Conservation (phyloP, 2,888 invertebrate species). For the Drosophila seclusa region DNA sequence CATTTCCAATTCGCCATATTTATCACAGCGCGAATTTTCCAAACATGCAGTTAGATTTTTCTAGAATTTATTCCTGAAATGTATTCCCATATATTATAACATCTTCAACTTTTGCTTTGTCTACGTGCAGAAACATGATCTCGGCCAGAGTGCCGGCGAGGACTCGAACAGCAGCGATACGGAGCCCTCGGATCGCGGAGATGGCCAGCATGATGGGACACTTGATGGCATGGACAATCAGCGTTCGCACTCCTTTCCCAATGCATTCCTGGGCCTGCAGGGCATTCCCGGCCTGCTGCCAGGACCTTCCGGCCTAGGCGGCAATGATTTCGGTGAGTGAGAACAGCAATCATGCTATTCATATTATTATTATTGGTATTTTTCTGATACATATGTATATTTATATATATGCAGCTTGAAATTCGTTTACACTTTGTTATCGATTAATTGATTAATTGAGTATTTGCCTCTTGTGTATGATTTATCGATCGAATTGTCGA, state of each 20-base stretch:
- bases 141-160: constrained; percentile 91
- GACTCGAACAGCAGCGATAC: constrained; percentile 94
- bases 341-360: not conserved
- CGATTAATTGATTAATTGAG: constrained; percentile 33
- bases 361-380: not conserved
- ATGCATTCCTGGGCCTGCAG: constrained; percentile 92
- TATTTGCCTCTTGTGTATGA: constrained; percentile 76
- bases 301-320: constrained; percentile 93
- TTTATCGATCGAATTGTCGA: constrained; percentile 52
- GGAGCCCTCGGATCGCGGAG: constrained; percentile 89
- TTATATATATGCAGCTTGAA: constrained; percentile 34
- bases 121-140: constrained; percentile 85
- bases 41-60: too few species aligned
- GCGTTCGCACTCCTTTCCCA: constrained; percentile 91
- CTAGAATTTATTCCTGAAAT: too few species aligned
- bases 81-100: accelerated
- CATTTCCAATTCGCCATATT: too few species aligned
- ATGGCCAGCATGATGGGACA: constrained; percentile 88
- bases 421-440: constrained; percentile 48
- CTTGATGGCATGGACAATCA: constrained; percentile 88
- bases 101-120: not conserved
- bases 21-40: too few species aligned
- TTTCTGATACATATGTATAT: not conserved
- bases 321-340: constrained; percentile 93
- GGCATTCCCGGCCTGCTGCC: constrained; percentile 92